These are phyloP conservation scores for Nemotelus pantherinus DNA, from an alignment of 2,888 invertebrate genomes.

Conservation along the genomic window DNA sequence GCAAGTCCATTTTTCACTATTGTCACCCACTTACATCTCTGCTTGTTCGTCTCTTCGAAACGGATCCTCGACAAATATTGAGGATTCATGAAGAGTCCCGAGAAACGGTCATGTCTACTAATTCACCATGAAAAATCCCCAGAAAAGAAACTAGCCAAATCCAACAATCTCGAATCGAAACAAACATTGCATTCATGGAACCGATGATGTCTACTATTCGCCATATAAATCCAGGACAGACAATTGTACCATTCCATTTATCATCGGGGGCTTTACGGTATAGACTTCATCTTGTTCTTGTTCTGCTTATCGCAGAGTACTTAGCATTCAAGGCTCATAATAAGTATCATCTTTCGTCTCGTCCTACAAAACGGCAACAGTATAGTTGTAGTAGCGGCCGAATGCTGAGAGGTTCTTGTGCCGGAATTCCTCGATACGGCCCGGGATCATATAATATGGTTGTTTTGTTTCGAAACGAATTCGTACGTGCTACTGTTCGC, in stretches of 20 bases:
- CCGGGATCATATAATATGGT: constrained; percentile 13
- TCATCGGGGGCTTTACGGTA: constrained; percentile 23
- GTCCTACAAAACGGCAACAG: not conserved
- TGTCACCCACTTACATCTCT: no score
- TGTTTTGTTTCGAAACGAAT: constrained; percentile 37
- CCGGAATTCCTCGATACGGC: constrained; percentile 3
- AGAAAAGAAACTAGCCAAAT: no score
- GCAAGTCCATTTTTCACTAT: no score
- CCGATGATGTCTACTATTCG: no score
- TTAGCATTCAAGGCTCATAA: constrained; percentile 42
- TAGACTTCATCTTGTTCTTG: not conserved
- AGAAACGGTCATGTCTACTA: no score
- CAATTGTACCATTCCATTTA: constrained; percentile 11
- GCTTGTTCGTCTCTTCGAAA: no score
- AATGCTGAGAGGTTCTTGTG: constrained; percentile 1
- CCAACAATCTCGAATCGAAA: no score
- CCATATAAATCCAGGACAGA: constrained; percentile 5
- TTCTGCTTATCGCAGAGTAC: constrained; percentile 28
- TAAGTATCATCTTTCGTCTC: constrained; percentile 38
- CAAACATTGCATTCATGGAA: no score
- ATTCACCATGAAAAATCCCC: no score
- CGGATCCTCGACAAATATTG: no score
- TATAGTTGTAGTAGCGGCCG: not conserved
- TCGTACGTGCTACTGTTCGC: constrained; percentile 24
- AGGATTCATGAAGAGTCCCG: no score